Percentiles rank a stretch among this genome's conserved stretches.
phyloP scores from a whole-genome alignment of 2,888 invertebrate genomes.

The Lampropteryx suffumata region DNA sequence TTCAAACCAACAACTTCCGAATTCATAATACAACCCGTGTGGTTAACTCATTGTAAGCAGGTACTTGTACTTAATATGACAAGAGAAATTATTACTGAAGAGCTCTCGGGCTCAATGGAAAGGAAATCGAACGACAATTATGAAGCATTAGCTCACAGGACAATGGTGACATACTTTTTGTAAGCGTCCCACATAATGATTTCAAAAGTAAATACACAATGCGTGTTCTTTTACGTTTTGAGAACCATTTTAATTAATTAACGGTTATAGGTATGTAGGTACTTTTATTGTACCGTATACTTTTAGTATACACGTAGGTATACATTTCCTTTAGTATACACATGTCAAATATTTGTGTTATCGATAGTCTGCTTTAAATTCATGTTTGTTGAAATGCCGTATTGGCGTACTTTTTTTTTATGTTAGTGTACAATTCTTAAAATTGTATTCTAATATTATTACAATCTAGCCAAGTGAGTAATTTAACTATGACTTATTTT shows the following conservation, averaged over 20 bases:
- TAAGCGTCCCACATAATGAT: slow-evolving; percentile 51
- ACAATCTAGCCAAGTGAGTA: no score
- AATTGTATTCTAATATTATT: no score
- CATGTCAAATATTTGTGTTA: no score
- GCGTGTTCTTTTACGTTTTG: slow-evolving; percentile 44
- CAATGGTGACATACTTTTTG: slow-evolving; percentile 73
- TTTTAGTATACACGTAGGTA: background rate
- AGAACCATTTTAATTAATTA: slow-evolving; percentile 56
- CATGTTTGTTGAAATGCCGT: no score
- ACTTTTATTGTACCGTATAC: slow-evolving; percentile 4
- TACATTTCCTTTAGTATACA: no score
- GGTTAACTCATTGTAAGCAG: slow-evolving; percentile 44
- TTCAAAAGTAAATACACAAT: slow-evolving; percentile 56
- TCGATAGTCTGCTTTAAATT: no score
- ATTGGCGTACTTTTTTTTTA: no score
- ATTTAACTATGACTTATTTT: no score
- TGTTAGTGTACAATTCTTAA: no score
- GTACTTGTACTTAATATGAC: slow-evolving; percentile 60
- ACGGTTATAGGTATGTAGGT: slow-evolving; percentile 17
- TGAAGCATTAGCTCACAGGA: slow-evolving; percentile 64
- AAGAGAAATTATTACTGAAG: slow-evolving; percentile 67
- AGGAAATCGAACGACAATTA: slow-evolving; percentile 77
- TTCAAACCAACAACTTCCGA: background rate
- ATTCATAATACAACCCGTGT: slow-evolving; percentile 40
- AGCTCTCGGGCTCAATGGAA: slow-evolving; percentile 57